Conservation (phyloP, 2,888 invertebrate genomes). For the Amiota communis region DNA sequence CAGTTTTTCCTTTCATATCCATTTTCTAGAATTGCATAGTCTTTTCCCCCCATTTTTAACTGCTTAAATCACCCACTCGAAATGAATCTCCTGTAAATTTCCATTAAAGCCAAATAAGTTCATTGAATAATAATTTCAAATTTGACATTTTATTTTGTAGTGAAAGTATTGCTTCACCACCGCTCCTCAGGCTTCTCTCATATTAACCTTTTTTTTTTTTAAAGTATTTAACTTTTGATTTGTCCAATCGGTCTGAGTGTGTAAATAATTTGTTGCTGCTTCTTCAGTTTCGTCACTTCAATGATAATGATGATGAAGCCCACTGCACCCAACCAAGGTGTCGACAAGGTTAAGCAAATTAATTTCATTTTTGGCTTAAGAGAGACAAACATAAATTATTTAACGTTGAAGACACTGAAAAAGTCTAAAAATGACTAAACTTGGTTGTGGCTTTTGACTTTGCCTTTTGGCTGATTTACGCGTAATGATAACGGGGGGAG, state of each 20-base stretch:
- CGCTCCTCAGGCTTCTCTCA: not conserved
- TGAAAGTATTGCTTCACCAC: slow-evolving; percentile 12
- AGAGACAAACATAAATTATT: not conserved
- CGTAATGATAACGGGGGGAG: slow-evolving; percentile 48
- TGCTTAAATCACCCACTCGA: no score
- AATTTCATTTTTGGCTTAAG: slow-evolving; percentile 51
- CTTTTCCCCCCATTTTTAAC: no score
- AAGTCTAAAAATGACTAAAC: no score
- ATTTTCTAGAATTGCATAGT: no score
- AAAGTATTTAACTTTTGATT: no score
- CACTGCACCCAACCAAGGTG: slow-evolving; percentile 58
- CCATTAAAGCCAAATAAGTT: no score
- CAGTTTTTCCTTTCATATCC: no score
- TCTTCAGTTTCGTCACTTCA: not conserved
- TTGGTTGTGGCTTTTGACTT: no score
- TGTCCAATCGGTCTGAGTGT: no score
- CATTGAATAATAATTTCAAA: not conserved
- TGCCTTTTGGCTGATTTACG: slow-evolving; percentile 27
- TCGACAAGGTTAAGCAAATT: slow-evolving; percentile 66
- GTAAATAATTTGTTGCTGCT: not conserved
- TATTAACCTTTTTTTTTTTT: not conserved
- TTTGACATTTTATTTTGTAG: slow-evolving; percentile 18
- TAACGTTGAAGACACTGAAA: no score
- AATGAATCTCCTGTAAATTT: no score
- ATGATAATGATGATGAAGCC: no score